These are phyloP conservation scores for Sinocyclocheilus anophthalmus DNA, from an alignment of 2,113 vertebrate genomes.

Conservation along the genomic window DNA sequence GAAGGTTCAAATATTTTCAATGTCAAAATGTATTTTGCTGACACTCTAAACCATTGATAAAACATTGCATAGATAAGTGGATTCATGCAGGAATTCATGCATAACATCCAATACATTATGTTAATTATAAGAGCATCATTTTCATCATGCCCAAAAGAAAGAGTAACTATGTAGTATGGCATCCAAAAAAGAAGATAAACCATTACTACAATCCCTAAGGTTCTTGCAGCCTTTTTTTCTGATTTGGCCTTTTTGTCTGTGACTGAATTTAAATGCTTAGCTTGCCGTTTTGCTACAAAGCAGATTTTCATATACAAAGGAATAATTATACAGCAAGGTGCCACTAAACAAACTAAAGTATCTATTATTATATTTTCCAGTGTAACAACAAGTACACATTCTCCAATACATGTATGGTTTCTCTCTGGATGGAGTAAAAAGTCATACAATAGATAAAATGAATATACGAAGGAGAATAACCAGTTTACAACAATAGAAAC, in stretches of 20 bases:
- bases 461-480: slow-evolving; percentile 58
- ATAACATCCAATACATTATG: slow-evolving; percentile 24
- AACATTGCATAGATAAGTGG: slow-evolving; percentile 51
- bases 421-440: slow-evolving; percentile 8
- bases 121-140: neutral
- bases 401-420: slow-evolving; percentile 27
- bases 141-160: slow-evolving; percentile 10
- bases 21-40: slow-evolving; percentile 44
- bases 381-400: slow-evolving; percentile 18
- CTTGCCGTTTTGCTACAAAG: slow-evolving; percentile 34
- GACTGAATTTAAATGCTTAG: neutral
- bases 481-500: slow-evolving; percentile 62
- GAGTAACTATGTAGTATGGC: slow-evolving; percentile 32
- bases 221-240: slow-evolving; percentile 44
- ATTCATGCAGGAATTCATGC: slow-evolving; percentile 47
- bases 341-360: slow-evolving; percentile 13
- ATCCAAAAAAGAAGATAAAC: slow-evolving; percentile 42
- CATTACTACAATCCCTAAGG: neutral
- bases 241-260: slow-evolving; percentile 5
- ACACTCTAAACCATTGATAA: slow-evolving; percentile 49
- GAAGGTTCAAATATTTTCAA: slow-evolving; percentile 33
- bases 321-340: slow-evolving; percentile 30
- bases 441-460: slow-evolving; percentile 19
- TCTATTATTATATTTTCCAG: slow-evolving; percentile 1
- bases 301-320: slow-evolving; percentile 43